Evolutionary conservation across 30 jellyfish, hydroid and myxozoan genomes (phyloP), one percentile per base, ranked within the genome.

Genomic region (Nemopilema nomurai): DNA sequence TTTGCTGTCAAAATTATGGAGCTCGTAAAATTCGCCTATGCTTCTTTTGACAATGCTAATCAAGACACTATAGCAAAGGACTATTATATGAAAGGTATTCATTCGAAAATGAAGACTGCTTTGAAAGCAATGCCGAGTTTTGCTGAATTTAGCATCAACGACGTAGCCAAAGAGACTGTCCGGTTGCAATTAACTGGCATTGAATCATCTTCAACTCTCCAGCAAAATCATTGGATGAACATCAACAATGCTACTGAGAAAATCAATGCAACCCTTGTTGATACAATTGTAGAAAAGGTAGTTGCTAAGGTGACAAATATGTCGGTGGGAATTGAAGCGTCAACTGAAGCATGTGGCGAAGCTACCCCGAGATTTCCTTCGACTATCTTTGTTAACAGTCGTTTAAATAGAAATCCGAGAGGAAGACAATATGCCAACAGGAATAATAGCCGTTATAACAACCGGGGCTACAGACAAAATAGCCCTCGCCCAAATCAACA

Each of bases 181-280:
- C 27, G 91, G 8, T 57, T 82, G 84, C 77, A 82, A 82, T n/a
- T 82, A 8, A 80, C 86, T 18, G 92, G 80, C 29, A 72, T 71
- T 29, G 83, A 85, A 28, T 85, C 94, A 18, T 85, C 49, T 67
- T 41, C n/a, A n/a, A n/a, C n/a, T n/a, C n/a, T n/a, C n/a, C n/a
- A n/a, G 20, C 28, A 27, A 7, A 16, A 26, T 13, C 16, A 18
- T 7, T 8, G 19, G 77, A 8, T 65, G 75, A 50, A 75, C 49
- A 21, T 22, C 26, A 16, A 16, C 29, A 75, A 21, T 8, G 13
- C 82, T 7, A 13, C 18, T 8, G 82, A 21, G 82, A 17, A n/a
- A 16, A 27, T 6, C 8, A 77, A 22, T 78, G 52, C 13, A 4
- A 77, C 76, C 22, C 26, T 53, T 13, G 87, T 77, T 49, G 87